Evolutionary conservation across 2,113 vertebrate species (phyloP), one percentile per base, ranked within the genome.

Genomic region (Poeciliopsis prolifica): DNA sequence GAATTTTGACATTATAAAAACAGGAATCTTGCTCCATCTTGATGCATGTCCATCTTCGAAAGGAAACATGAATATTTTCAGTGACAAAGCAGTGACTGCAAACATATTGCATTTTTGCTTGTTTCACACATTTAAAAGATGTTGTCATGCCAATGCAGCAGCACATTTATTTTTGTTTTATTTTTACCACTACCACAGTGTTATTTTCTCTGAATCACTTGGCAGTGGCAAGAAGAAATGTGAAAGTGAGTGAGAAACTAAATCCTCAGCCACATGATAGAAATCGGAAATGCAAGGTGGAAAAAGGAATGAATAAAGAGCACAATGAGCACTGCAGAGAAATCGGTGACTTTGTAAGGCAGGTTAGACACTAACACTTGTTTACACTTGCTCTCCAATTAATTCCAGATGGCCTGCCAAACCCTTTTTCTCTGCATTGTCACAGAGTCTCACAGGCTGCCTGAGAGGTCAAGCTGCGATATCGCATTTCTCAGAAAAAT

Each of bases 401-500:
- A 48, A 71, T 75, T 65, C 48, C 37, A 51, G 11, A 80, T 70
- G 71, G 72, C 75, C 60, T n/a, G 24, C 24, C 65, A 33, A 77
- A 62, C 65, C 61, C 29, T 48, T 51, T 62, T 70, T 63, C 40
- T 74, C 33, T 74, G 24, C 12, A 3, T 35, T 71, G 66, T 63
- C 33, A 69, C 66, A 48, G 22, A 33, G 73, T 82, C 65, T 75
- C 19, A 37, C 58, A 51, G 72, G 70, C 26, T 82, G 62, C 62
- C 29, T 14, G 12, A 65, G 65, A 77, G 72, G 70, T 88, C 84
- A 91, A 61, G 29, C 72, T 70, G 74, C 69, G 71, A 80, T 67
- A 68, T 79, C 70, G 62, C 75, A 86, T 86, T 76, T 80, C 75
- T 64, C 33, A 68, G 60, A 69, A 79, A 82, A 88, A 79, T 63